Base-by-base conservation (phyloP, 2,113 vertebrate species). In the Picathartes gymnocephalus region DNA sequence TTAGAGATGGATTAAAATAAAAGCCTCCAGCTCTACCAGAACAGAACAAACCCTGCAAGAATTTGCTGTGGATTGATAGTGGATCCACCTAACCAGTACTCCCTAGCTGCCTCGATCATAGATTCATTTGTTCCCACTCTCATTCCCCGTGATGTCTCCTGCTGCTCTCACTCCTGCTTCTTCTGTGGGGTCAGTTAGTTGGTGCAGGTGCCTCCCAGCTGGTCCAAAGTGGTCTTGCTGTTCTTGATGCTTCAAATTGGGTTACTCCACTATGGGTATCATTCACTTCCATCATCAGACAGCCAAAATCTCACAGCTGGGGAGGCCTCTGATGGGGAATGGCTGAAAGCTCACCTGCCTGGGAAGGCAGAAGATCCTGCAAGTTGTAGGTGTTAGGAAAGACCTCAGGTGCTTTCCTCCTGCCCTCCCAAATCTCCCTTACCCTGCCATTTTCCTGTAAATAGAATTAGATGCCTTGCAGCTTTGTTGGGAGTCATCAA, bases 171-270 rank as follows among this genome's bases (percentile, higher is more conserved):
- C 0, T 2, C 45, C 35, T 71, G 33, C n/a, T 57, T 70, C 8
- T 30, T 71, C 53, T 35, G 11, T 0, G 1, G 30, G 71, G 35
- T 14, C 2, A 1, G 3, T 45, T 13, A 11, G 13, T 45, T 54
- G 48, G 35, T 76, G 62, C 68, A 44, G 35, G 31, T 83, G 19
- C 83, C 45, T 76, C 21, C 44, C 30, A 82, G 20, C 23, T 3
- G 13, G 31, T 53, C 44, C 48, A 23, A 17, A 30, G 45, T 2
- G 14, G 22, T 9, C 33, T 66, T 81, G 17, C 39, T 62, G 53
- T 57, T 89, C 37, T 44, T 60, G 23, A n/a, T 2, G 2, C 22
- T 62, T 86, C 44, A 60, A 8, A 47, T 2, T 30, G 10, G 13
- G 4, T 31, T 45, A 35, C 27, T 40, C 35, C 39, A 7, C 44